Evolutionary conservation across 2,113 vertebrate genomes (phyloP), one percentile per base, ranked within the genome.

Genomic region (Spea bombifrons): DNA sequence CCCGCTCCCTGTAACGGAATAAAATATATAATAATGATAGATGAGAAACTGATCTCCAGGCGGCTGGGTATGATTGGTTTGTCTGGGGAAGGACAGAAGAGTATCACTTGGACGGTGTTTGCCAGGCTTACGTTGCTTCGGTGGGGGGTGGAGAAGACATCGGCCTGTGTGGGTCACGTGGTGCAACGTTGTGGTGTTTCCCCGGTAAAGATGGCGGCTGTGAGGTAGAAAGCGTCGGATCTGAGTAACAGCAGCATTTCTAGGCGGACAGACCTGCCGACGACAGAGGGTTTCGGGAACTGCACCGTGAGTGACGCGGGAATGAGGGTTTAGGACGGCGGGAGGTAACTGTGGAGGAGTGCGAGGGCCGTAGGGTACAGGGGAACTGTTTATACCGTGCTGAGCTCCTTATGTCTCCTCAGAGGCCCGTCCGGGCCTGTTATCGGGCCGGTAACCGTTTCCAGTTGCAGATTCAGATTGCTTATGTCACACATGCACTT

Each of bases 181-280:
- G 92, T 81, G 83, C 5, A 73, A 89, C 87, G 90, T 88, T 90
- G 88, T 83, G 84, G 87, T 88, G 80, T 50, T 69, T 80, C 79
- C 78, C 80, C 83, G 88, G 95, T 94, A 92, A 97, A 96, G 92
- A 97, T 98, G 96, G 95, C 94, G 94, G 91, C 91, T 75, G 91
- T 82, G 86, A 91, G 90, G 89, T 92, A 94, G 93, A 94, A 91
- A 90, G 91, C 93, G 89, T 88, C 89, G 87, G 89, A 91, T 90
- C 85, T 82, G 52, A 85, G n/a, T 7, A 57, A 76, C 81, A 48
- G 67, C 82, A 70, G n/a, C 70, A 73, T 57, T 73, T 73, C 6
- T 3, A n/a, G 17, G 46, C 10, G 3, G 15, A 57, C 49, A n/a
- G 49, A 57, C 70, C 61, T 44, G n/a, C 49, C 0, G 50, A 66